phyloP scores from a whole-genome alignment of 2,797 vertebrate genomes.

The Atherinosoma microstoma region DNA sequence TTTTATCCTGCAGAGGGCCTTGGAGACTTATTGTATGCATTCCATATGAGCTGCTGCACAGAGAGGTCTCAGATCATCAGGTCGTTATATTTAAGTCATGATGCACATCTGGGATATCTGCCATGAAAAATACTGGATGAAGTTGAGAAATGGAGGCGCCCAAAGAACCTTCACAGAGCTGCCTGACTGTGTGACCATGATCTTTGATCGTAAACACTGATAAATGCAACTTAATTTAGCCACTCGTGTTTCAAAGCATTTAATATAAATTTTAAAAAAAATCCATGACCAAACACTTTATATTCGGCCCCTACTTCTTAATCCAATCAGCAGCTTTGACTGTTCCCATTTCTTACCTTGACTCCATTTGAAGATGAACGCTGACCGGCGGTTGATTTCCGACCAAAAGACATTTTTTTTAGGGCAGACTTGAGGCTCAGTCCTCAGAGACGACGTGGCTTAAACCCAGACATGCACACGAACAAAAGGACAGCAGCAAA shows the following conservation, averaged over 20 bases:
- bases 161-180: neutral
- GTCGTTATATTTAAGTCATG: neutral
- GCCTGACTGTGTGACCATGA: neutral
- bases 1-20: neutral
- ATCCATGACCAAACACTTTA: neutral
- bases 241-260: neutral
- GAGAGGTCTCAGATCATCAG: neutral
- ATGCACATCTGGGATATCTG: constrained; percentile 12
- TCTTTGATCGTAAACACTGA: neutral
- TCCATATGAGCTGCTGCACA: neutral
- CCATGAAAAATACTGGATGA: neutral
- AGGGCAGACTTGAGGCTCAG: constrained; percentile 2
- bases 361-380: constrained; percentile 48
- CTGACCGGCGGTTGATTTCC: constrained; percentile 42
- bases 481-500: constrained; percentile 4
- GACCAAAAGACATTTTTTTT: constrained; percentile 66
- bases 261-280: neutral
- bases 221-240: neutral
- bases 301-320: neutral
- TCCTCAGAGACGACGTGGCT: neutral
- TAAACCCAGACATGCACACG: constrained; percentile 1
- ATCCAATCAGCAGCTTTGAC: neutral
- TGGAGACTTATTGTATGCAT: neutral
- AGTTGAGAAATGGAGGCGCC: neutral
- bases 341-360: constrained; percentile 68